Conservation (phyloP, 2,797 vertebrate species). For the Hydrocynus forskahlii region DNA sequence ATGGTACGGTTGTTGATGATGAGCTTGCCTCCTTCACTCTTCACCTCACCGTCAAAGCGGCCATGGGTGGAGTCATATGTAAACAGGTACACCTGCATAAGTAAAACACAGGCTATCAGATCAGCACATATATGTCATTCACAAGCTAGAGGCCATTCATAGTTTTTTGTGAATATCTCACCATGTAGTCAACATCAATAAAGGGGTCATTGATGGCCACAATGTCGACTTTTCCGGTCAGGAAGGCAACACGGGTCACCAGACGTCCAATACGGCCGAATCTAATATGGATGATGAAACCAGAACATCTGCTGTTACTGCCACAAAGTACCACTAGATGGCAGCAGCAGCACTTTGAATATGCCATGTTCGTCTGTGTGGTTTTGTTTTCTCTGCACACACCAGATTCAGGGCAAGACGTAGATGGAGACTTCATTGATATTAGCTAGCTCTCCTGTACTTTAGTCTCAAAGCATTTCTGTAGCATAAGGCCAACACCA, state of each 20-base stretch:
- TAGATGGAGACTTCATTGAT: too few species aligned
- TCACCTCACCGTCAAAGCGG: conserved; percentile 87
- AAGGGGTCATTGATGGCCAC: conserved; percentile 98
- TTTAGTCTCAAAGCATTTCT: too few species aligned
- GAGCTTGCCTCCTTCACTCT: conserved; percentile 88
- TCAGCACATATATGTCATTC: too few species aligned
- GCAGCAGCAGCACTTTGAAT: not conserved
- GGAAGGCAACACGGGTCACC: conserved; percentile 87
- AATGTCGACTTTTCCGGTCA: conserved; percentile 81
- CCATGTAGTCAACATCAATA: conserved; percentile 97
- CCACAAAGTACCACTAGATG: not conserved
- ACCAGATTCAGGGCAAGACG: not conserved
- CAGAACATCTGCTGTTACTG: not conserved
- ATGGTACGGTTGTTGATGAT: conserved; percentile 87
- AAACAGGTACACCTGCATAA: conserved; percentile 94
- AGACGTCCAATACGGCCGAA: conserved; percentile 97
- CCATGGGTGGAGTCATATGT: conserved; percentile 97
- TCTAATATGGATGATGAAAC: conserved; percentile 67
- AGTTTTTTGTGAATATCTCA: conserved; percentile 61
- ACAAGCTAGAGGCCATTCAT: too few species aligned
- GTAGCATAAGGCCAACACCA: too few species aligned
- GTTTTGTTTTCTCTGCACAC: not conserved
- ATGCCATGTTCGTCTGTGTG: not conserved
- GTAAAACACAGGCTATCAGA: too few species aligned
- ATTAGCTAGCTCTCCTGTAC: too few species aligned